These are phyloP conservation scores for Xylocampa areola DNA, from an alignment of 2,888 invertebrate genomes.

Conservation along the genomic window DNA sequence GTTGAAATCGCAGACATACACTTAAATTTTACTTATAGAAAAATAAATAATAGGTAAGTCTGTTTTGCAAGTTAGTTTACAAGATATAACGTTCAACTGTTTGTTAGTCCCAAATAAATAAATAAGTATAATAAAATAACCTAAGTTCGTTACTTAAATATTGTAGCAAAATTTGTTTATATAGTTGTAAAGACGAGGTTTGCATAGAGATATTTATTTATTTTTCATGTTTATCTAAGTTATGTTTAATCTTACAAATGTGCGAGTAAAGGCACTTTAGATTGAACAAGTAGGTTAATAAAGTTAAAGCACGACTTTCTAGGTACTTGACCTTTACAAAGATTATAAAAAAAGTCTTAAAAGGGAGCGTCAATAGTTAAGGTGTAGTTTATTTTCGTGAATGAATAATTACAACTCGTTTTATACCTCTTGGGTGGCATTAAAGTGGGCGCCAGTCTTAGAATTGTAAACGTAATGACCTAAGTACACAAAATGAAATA, in stretches of 20 bases:
- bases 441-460: constrained; percentile 14
- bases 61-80: too few relatives aligned
- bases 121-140: too few relatives aligned
- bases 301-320: constrained; percentile 5
- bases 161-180: not conserved
- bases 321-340: too few relatives aligned
- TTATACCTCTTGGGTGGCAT: constrained; percentile 21
- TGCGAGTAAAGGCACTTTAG: constrained; percentile 3
- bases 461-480: not conserved
- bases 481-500: too few relatives aligned
- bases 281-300: constrained; percentile 15
- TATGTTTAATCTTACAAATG: not conserved
- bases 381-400: constrained; percentile 33
- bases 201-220: not conserved
- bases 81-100: too few relatives aligned
- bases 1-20: too few relatives aligned
- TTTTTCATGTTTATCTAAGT: constrained; percentile 1
- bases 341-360: constrained; percentile 22
- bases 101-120: too few relatives aligned
- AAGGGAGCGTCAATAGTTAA: constrained; percentile 9
- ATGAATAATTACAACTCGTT: constrained; percentile 35
- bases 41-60: too few relatives aligned
- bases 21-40: too few relatives aligned
- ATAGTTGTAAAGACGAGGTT: not conserved
- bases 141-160: too few relatives aligned